A percentile compares a stretch with the other conserved stretches of the same genome.
Evolutionary conservation across 2,797 vertebrate species (phyloP).

Genomic region (Macropodus opercularis): DNA sequence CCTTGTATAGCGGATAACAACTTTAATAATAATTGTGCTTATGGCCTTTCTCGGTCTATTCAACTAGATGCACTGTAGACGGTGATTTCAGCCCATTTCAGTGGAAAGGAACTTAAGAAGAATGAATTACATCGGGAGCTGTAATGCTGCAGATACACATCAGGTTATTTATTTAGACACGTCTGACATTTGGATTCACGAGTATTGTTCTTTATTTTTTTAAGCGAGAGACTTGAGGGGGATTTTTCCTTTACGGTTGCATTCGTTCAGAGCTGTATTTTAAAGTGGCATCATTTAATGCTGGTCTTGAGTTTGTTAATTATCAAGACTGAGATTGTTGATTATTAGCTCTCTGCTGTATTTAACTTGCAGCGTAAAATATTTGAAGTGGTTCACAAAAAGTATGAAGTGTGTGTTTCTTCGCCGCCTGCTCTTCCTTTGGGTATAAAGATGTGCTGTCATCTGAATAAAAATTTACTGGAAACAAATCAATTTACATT

Average conservation of each 20-base stretch:
- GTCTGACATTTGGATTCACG: conserved; percentile 67
- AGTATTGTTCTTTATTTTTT: conserved; percentile 48
- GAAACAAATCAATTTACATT: conserved; percentile 61
- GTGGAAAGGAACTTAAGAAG: conserved; percentile 33
- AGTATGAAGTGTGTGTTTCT: conserved; percentile 23
- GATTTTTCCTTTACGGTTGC: conserved; percentile 17
- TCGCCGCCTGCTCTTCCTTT: conserved; percentile 40
- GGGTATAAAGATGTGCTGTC: conserved; percentile 43
- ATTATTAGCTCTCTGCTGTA: conserved; percentile 63
- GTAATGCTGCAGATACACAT: conserved; percentile 46
- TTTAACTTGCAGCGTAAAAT: conserved; percentile 48
- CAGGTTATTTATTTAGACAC: conserved; percentile 65
- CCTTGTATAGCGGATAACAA: conserved; percentile 31
- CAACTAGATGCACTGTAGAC: conserved; percentile 11
- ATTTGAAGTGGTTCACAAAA: conserved; percentile 48
- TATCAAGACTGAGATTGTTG: conserved; percentile 54
- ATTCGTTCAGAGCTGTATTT: conserved; percentile 48
- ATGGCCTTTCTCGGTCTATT: conserved; percentile 29
- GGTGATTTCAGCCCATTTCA: conserved; percentile 48
- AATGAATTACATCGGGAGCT: conserved; percentile 36
- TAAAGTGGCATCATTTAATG: conserved; percentile 64
- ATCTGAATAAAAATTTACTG: conserved; percentile 40
- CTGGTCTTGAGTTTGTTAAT: conserved; percentile 67
- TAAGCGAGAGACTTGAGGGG: conserved; percentile 47
- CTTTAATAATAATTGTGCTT: conserved; percentile 42